These are phyloP conservation scores for Gymnothorax javanicus DNA, from an alignment of 2,797 vertebrate genomes.

Conservation along the genomic window DNA sequence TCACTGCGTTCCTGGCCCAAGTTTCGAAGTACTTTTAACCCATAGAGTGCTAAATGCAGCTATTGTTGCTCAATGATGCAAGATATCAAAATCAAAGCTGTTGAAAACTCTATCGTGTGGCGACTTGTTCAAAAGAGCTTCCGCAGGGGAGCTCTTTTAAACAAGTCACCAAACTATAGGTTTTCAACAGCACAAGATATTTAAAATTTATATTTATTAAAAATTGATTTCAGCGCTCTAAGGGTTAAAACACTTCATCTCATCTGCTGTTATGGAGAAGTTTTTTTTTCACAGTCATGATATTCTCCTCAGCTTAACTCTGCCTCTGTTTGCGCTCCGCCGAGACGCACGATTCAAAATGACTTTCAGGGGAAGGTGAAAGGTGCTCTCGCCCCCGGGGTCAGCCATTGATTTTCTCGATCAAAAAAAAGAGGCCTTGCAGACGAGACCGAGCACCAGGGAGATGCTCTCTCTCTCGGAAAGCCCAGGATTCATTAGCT, in stretches of 20 bases:
- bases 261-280: conserved; percentile 20
- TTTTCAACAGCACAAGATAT: too few species aligned
- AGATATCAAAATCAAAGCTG: too few species aligned
- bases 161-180: too few species aligned
- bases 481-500: conserved; percentile 23
- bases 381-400: conserved; percentile 40
- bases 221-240: too few species aligned
- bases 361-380: conserved; percentile 47
- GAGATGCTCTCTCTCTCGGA: conserved; percentile 39
- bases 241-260: background rate
- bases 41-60: too few species aligned
- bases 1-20: background rate
- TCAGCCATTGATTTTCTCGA: conserved; percentile 39
- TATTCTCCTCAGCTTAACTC: conserved; percentile 39
- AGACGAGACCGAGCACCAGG: conserved; percentile 40
- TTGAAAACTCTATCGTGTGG: too few species aligned
- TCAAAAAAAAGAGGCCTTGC: conserved; percentile 41
- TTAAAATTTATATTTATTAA: too few species aligned
- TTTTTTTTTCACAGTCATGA: conserved; percentile 31
- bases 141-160: too few species aligned
- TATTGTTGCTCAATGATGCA: too few species aligned
- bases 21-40: background rate
- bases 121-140: too few species aligned
- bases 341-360: conserved; percentile 46
- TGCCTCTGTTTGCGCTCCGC: conserved; percentile 38